phyloP scores from a whole-genome alignment of 2,113 vertebrate species.

The Typhlomys cinereus region DNA sequence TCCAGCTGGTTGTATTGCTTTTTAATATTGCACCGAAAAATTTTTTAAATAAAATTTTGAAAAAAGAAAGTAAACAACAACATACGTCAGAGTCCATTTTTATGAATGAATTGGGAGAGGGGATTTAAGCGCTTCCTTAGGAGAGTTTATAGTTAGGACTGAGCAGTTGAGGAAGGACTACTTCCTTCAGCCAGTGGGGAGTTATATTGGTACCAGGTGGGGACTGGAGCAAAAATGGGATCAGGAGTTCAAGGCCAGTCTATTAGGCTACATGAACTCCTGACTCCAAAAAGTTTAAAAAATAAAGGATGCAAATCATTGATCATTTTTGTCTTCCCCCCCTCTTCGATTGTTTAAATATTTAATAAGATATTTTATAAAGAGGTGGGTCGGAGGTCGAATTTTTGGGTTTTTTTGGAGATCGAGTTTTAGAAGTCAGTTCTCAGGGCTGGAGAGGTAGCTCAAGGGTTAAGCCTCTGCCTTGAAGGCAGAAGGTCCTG shows the following conservation, averaged over 20 bases:
- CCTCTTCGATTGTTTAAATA: too few species aligned
- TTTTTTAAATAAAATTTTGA: constrained; percentile 81
- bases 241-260: too few species aligned
- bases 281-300: not conserved
- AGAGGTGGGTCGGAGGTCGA: too few species aligned
- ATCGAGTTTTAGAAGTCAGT: too few species aligned
- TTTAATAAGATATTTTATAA: too few species aligned
- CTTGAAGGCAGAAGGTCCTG: too few species aligned
- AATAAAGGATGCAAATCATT: not conserved
- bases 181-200: accelerated
- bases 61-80: constrained; percentile 10
- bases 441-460: too few species aligned
- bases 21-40: constrained; percentile 81
- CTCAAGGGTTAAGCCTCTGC: too few species aligned
- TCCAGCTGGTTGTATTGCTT: constrained; percentile 77
- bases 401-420: too few species aligned
- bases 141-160: not conserved
- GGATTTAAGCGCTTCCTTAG: not conserved
- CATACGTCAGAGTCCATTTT: not conserved
- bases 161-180: not conserved
- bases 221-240: not conserved
- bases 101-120: constrained; percentile 30
- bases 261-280: too few species aligned
- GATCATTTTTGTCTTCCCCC: not conserved
- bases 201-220: not conserved